phyloP scores from a whole-genome alignment of 2,888 invertebrate genomes.

The Schizaphis graminum region DNA sequence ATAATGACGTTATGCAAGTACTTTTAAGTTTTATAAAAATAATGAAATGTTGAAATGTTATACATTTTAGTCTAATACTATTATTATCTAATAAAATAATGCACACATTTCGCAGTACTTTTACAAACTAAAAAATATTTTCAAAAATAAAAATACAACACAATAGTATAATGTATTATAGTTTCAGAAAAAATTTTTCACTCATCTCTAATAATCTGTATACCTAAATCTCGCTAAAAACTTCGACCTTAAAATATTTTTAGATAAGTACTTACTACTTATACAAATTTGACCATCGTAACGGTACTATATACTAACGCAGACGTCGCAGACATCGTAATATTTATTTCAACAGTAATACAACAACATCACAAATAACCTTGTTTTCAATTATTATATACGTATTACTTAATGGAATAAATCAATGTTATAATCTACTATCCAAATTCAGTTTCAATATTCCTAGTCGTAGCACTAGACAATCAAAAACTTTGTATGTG shows the following conservation, averaged over 20 bases:
- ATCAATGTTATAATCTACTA: constrained; percentile 5
- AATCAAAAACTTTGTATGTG: constrained; percentile 16
- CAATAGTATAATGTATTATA: background rate
- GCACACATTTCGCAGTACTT: background rate
- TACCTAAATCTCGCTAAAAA: background rate
- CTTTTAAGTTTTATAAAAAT: background rate
- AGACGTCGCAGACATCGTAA: background rate
- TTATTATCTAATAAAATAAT: background rate
- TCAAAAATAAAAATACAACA: background rate
- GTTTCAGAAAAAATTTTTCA: background rate
- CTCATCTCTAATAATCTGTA: background rate
- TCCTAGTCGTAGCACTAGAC: background rate
- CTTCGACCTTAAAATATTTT: background rate
- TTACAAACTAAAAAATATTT: background rate
- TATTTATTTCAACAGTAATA: background rate
- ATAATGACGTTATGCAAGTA: background rate
- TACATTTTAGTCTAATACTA: background rate
- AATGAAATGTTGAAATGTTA: background rate
- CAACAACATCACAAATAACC: background rate
- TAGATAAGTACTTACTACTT: background rate
- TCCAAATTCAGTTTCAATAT: background rate
- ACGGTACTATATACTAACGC: background rate
- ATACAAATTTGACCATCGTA: background rate
- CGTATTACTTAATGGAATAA: background rate
- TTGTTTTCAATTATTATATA: background rate